These are phyloP conservation scores for Lasioglossum vierecki DNA, from an alignment of 2,888 invertebrate species.

Conservation along the genomic window DNA sequence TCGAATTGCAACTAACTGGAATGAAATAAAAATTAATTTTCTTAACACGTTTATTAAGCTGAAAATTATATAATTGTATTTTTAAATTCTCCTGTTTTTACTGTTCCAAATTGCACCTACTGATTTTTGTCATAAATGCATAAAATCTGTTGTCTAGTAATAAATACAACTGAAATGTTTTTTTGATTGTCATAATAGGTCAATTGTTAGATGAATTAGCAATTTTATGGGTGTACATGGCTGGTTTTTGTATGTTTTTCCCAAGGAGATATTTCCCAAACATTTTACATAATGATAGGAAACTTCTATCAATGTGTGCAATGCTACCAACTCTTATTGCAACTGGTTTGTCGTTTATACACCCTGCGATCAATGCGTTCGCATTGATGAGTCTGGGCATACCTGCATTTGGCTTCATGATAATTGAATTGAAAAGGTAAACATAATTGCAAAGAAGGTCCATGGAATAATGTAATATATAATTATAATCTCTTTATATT, in stretches of 20 bases:
- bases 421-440: slow-evolving; percentile 89
- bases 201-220: slow-evolving; percentile 93
- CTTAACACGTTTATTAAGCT: no score
- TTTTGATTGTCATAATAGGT: slow-evolving; percentile 83
- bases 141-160: no score
- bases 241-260: slow-evolving; percentile 90
- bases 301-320: slow-evolving; percentile 87
- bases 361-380: slow-evolving; percentile 93
- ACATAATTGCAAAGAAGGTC: not conserved
- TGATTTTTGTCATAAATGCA: no score
- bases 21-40: no score
- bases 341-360: slow-evolving; percentile 89
- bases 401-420: slow-evolving; percentile 89
- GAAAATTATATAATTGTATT: no score
- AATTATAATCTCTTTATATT: not conserved
- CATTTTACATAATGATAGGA: slow-evolving; percentile 88
- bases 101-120: no score
- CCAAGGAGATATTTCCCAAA: slow-evolving; percentile 89
- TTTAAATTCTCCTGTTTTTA: no score
- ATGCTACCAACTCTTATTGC: slow-evolving; percentile 87
- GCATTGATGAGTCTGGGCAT: slow-evolving; percentile 90
- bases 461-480: not conserved
- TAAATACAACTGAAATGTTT: slow-evolving; percentile 17
- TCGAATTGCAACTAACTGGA: no score
- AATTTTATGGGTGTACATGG: slow-evolving; percentile 93